Percentiles rank a stretch among this genome's conserved stretches.
Conservation (phyloP, 2,113 vertebrate species). For the Centropus bengalensis region DNA sequence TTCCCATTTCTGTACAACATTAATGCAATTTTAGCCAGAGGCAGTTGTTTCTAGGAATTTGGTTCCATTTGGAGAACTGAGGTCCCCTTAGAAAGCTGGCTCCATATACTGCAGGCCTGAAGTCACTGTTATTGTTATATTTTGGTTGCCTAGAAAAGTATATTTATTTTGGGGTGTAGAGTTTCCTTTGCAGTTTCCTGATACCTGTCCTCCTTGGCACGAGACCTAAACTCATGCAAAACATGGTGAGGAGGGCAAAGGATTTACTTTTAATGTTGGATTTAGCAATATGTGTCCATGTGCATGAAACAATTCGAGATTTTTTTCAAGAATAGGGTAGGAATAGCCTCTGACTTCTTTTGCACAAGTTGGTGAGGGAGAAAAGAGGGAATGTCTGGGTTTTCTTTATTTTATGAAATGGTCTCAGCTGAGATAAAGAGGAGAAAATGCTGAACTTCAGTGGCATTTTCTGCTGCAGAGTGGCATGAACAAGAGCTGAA, state of each 20-base stretch:
- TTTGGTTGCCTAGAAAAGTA: background rate
- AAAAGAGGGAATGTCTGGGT: background rate
- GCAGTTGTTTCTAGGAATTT: accelerated
- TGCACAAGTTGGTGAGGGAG: background rate
- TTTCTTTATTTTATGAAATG: background rate
- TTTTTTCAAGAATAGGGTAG: background rate
- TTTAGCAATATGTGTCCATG: background rate
- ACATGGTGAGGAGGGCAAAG: accelerated
- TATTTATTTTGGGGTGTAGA: background rate
- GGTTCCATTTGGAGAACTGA: background rate
- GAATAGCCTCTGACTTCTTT: background rate
- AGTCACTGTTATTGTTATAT: background rate
- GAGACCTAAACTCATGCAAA: background rate
- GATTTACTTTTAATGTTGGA: background rate
- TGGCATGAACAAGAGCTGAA: background rate
- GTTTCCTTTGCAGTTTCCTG: background rate
- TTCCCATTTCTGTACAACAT: accelerated
- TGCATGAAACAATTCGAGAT: background rate
- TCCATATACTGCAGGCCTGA: accelerated
- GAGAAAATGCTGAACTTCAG: background rate
- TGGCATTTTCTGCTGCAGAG: background rate
- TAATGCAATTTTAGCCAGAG: background rate
- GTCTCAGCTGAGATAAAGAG: background rate
- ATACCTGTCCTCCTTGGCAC: background rate
- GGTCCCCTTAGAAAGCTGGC: background rate